Base-by-base conservation (phyloP, 2,888 invertebrate species). In the Drosophila kambysellisi region DNA sequence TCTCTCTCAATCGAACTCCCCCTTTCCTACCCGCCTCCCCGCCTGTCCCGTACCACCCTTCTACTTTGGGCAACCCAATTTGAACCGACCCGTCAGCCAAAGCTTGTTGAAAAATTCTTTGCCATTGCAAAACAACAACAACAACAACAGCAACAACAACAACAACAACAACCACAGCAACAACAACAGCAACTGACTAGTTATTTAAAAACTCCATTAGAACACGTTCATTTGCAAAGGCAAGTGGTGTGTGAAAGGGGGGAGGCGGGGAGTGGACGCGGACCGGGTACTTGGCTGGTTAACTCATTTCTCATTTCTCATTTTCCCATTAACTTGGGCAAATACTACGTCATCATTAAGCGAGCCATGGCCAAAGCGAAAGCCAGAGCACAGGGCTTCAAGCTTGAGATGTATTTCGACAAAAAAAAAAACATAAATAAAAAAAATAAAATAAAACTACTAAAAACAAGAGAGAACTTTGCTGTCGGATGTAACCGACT, bases 191-290 rank as follows among this genome's bases (percentile, higher is more conserved):
- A 79, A 71, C 70, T 79, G 80, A 83, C 82, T 78, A 84, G 79
- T 79, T 86, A 86, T 86, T 84, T 86, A 83, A 81, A 83, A 86
- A 85, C 75, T 84, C 76, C 82, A 83, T 84, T 84, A 82, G 77
- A 78, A 74, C 74, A 66, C 68, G 72, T 70, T 69, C 70, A 76
- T 76, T 81, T 70, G 60, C 64, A 70, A 57, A 46, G 15, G 29
- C 29, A 50, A 51, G 51, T 32, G 37, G 25, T 30, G 20, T 37
- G 43, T n/a, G 17, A 8, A 8, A 46, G 17, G 50, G 32, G 17
- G 50, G 32, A 1, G 39, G 30, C 33, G 25, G 29, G 30, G 20
- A n/a, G 39, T 15, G 43, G 11, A 20, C 35, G 9, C 4, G 17
- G 2, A 29, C 12, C 50, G 52, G 5, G 37, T 37, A 30, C 64